Evolutionary conservation across 2,113 vertebrate genomes (phyloP).

Genomic region (Oreochromis tanganicae): DNA sequence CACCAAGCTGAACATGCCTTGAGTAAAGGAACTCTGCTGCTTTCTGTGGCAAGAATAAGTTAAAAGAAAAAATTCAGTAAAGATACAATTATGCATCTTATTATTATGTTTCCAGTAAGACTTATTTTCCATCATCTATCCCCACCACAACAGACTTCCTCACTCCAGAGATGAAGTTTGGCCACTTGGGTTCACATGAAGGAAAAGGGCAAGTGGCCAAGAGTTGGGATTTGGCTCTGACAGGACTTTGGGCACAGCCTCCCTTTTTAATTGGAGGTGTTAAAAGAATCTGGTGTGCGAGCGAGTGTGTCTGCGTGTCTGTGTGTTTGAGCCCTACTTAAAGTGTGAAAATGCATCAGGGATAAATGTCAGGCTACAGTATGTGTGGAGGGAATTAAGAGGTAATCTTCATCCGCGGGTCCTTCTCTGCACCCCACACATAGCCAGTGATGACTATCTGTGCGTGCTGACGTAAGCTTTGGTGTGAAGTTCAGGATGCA

Average conservation of each 20-base stretch:
- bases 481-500: slow-evolving; percentile 18
- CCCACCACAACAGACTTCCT: not conserved
- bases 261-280: slow-evolving; percentile 32
- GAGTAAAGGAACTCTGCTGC: not conserved
- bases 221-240: slow-evolving; percentile 9
- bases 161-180: not conserved
- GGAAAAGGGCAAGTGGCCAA: slow-evolving; percentile 1
- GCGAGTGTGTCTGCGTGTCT: not conserved
- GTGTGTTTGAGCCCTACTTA: slow-evolving; percentile 17
- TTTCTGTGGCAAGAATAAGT: not conserved
- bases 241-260: not conserved
- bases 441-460: slow-evolving; percentile 17
- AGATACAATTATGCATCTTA: not conserved
- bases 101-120: not conserved
- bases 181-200: not conserved
- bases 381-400: slow-evolving; percentile 32
- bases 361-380: slow-evolving; percentile 48
- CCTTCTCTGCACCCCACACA: not conserved
- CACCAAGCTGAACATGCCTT: not conserved
- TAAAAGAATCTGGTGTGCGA: slow-evolving; percentile 15
- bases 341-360: slow-evolving; percentile 40
- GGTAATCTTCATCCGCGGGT: slow-evolving; percentile 35
- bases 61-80: not conserved
- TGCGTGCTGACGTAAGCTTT: not conserved
- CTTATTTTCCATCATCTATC: not conserved